Conservation (phyloP, 2,888 invertebrate genomes). For the Minunthozetes semirufus region DNA sequence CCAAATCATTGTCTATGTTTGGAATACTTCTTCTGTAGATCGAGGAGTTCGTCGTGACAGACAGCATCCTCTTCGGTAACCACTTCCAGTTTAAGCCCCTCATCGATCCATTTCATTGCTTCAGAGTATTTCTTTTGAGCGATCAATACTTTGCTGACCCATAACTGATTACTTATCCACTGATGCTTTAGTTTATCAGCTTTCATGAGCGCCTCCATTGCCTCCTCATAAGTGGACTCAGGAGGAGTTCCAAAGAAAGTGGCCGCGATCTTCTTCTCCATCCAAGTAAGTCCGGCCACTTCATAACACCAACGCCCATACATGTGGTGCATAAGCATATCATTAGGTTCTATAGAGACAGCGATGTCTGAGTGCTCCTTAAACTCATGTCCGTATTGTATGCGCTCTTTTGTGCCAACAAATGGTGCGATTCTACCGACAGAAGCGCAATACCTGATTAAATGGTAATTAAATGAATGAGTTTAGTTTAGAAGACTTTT, state of each 20-base stretch:
- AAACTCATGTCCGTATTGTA: conserved; percentile 34
- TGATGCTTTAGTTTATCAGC: conserved; percentile 46
- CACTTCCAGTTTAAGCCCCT: conserved; percentile 42
- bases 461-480: not conserved
- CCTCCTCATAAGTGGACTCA: conserved; percentile 57
- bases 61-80: conserved; percentile 36
- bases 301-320: conserved; percentile 63
- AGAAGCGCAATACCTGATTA: not conserved
- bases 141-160: conserved; percentile 52
- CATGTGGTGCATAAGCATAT: conserved; percentile 59
- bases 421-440: conserved; percentile 33
- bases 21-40: conserved; percentile 40
- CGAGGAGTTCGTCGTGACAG: conserved; percentile 38
- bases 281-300: conserved; percentile 58
- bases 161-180: conserved; percentile 55
- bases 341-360: conserved; percentile 56
- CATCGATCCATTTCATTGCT: conserved; percentile 53
- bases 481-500: too few relatives aligned
- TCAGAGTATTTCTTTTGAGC: conserved; percentile 50
- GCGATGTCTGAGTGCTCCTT: conserved; percentile 60
- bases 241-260: conserved; percentile 60
- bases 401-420: conserved; percentile 32
- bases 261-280: conserved; percentile 60
- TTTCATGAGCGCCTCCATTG: conserved; percentile 50
- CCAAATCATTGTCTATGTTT: conserved; percentile 38